These are phyloP conservation scores for Mobula birostris DNA, from an alignment of 2,113 vertebrate species.

Conservation along the genomic window DNA sequence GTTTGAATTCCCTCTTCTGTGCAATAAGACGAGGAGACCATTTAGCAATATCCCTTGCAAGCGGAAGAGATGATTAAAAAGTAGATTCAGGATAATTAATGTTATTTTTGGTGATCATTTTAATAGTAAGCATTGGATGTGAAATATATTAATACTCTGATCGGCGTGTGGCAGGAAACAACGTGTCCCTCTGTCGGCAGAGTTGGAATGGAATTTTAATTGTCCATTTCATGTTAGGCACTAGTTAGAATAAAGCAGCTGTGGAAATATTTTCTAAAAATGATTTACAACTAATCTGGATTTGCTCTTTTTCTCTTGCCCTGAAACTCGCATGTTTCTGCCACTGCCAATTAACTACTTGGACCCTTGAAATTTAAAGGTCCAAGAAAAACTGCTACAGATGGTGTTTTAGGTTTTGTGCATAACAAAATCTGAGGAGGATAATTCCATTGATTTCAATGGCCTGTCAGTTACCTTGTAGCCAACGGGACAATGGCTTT, in stretches of 20 bases:
- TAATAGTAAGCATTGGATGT: background rate
- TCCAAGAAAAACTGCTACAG: background rate
- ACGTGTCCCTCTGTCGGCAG: background rate
- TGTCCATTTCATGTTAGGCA: background rate
- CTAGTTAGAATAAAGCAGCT: background rate
- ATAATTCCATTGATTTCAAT: background rate
- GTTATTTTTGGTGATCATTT: background rate
- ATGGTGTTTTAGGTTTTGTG: background rate
- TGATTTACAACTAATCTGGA: background rate
- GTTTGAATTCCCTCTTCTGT: background rate
- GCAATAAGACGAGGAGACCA: background rate
- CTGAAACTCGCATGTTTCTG: background rate
- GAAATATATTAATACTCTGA: background rate
- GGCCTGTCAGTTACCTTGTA: background rate
- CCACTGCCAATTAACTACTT: background rate
- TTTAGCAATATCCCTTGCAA: background rate
- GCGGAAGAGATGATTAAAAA: background rate
- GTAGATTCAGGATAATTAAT: background rate
- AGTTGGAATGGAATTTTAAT: background rate
- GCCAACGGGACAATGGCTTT: background rate
- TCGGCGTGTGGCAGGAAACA: background rate
- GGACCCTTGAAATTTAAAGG: background rate
- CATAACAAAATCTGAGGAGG: background rate
- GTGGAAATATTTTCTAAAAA: conserved; percentile 2
- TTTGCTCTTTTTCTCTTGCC: background rate